Conservation (phyloP, 2,888 invertebrate species). For the Nowickia ferox region DNA sequence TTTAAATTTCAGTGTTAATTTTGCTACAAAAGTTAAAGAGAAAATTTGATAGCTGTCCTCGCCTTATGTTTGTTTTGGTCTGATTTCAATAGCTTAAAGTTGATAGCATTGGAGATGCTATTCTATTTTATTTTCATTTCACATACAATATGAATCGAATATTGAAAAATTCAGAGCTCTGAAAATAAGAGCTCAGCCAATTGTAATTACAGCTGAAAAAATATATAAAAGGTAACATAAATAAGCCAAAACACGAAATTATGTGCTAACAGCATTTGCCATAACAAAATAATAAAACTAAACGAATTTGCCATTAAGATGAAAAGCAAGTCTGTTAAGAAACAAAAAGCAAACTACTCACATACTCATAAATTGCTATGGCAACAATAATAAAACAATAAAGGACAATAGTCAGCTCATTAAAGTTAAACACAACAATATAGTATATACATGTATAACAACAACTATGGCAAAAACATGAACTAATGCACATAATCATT, state of each 20-base stretch:
- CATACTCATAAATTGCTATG: background rate
- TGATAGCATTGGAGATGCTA: too few species aligned
- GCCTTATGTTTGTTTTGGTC: too few species aligned
- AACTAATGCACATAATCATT: constrained; percentile 18
- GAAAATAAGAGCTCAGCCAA: too few species aligned
- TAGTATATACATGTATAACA: constrained; percentile 22
- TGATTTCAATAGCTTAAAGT: too few species aligned
- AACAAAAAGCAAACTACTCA: background rate
- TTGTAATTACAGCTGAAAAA: too few species aligned
- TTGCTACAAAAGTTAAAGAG: too few species aligned
- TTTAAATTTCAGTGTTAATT: too few species aligned
- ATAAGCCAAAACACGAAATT: background rate
- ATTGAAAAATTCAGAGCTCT: too few species aligned
- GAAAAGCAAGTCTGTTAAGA: background rate
- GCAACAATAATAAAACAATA: constrained; percentile 49
- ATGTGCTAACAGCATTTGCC: constrained; percentile 3
- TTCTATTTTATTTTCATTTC: too few species aligned
- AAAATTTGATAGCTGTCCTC: too few species aligned
- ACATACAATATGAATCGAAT: too few species aligned
- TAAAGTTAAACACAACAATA: constrained; percentile 53
- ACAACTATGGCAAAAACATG: background rate
- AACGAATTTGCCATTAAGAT: constrained; percentile 26
- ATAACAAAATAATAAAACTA: constrained; percentile 30
- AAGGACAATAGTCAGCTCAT: constrained; percentile 56
- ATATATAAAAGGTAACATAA: too few species aligned